These are phyloP conservation scores for Gisinianus flammeolus DNA, from an alignment of 2,888 invertebrate species.

Conservation along the genomic window DNA sequence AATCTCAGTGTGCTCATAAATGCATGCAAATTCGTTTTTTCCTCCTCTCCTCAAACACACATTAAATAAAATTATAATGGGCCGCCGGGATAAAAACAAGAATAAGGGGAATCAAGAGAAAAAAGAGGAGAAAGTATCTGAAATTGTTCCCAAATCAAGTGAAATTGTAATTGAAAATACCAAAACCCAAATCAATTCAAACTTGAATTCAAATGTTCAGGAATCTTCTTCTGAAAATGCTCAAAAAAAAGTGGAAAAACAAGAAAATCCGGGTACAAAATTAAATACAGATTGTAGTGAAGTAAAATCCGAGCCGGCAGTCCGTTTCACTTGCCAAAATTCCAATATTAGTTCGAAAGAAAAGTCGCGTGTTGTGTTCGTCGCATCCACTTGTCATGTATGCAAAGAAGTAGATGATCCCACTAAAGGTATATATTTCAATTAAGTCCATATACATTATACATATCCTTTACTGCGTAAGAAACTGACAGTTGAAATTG, in stretches of 20 bases:
- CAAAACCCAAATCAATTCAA: too few species aligned
- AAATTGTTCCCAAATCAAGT: not conserved
- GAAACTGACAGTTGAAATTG: not conserved
- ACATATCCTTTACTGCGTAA: not conserved
- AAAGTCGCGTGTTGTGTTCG: constrained; percentile 19
- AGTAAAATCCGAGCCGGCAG: too few species aligned
- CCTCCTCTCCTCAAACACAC: too few species aligned
- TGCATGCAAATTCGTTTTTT: too few species aligned
- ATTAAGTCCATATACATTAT: not conserved
- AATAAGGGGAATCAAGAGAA: not conserved
- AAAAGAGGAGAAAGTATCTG: not conserved
- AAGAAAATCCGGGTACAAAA: too few species aligned
- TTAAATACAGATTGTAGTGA: too few species aligned
- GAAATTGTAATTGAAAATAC: too few species aligned
- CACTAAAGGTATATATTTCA: constrained; percentile 1
- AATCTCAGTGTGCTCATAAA: too few species aligned
- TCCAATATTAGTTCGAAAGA: constrained; percentile 5
- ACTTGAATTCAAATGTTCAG: not conserved
- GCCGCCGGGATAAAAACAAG: not conserved
- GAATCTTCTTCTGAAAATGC: too few species aligned
- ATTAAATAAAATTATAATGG: too few species aligned
- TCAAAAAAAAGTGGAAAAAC: too few species aligned
- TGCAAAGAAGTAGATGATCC: constrained; percentile 21
- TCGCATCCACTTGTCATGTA: constrained; percentile 25
- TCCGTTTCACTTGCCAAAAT: not conserved